These are phyloP conservation scores for Tipula unca DNA, from an alignment of 2,888 invertebrate species.

Conservation along the genomic window DNA sequence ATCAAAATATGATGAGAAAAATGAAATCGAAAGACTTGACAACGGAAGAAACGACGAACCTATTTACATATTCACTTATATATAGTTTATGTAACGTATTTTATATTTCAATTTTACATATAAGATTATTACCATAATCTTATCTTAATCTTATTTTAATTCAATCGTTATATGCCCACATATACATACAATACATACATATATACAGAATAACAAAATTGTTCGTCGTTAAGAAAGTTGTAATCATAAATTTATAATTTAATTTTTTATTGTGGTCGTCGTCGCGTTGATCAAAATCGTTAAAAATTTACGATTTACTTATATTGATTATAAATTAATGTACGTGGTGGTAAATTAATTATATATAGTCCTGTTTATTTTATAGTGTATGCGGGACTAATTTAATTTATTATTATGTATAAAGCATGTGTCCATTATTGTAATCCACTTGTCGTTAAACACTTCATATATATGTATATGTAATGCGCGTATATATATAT, in stretches of 20 bases:
- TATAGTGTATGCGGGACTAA: too few species aligned
- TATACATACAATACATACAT: background rate
- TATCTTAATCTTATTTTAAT: background rate
- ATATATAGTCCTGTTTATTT: too few species aligned
- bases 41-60: background rate
- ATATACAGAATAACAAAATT: background rate
- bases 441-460: too few species aligned
- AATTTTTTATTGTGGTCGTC: background rate
- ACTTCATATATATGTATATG: too few species aligned
- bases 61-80: background rate
- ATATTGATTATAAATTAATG: too few species aligned
- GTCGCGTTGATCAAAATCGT: background rate
- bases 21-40: background rate
- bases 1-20: background rate
- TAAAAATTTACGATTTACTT: background rate
- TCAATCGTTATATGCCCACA: background rate
- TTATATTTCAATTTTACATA: background rate
- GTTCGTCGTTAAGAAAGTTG: background rate
- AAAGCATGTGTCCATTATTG: too few species aligned
- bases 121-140: background rate
- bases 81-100: background rate
- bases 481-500: too few species aligned
- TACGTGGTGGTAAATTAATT: background rate
- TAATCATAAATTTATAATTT: background rate
- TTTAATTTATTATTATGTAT: too few species aligned